Base-by-base conservation (phyloP, 2,888 invertebrate genomes). In the Drosophila percnosoma region DNA sequence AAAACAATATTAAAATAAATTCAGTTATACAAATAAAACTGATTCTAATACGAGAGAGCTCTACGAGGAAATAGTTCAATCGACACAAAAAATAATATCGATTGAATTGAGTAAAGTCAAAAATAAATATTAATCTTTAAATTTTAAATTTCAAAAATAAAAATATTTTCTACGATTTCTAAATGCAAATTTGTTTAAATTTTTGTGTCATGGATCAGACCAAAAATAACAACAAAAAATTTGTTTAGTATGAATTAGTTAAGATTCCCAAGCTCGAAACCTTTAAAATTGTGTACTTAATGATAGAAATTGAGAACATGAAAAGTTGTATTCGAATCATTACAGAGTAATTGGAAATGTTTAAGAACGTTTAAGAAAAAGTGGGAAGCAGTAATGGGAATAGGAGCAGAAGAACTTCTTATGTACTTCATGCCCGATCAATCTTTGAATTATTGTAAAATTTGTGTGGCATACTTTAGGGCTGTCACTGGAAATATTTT, bases 381-480 rank as follows among this genome's bases (percentile, higher is more conserved):
- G 10, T 40, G n/a, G 4, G 40, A 10, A n/a, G 4, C 10, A 10
- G 2, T 10, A 40, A n/a, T 10, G 42, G 5, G 21, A 1, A n/a
- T 0, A n/a, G 4, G 4, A 2, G 10, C 10, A n/a, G 4, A 4
- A 11, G 2, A 2, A 21, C 1, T 42, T 11, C 21, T 0, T 21
- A 21, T 5, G 1, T 42, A 21, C 21, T 42, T 21, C 21, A 42
- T n/a, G 11, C 21, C n/a, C 11, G 21, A 42, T 11, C 3, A 40
- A n/a, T 10, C 21, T 34, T 6, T 48, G 21, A 1, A 21, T 11
- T 42, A 2, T 8, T 2, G 3, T 15, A 3, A 10, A 51, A 65
- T 21, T 31, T 29, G 2, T 45, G 21, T 57, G 18, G 69, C 61
- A 68, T 70, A 70, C 55, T 70, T 60, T 61, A 6, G 8, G 61